phyloP scores from a whole-genome alignment of 1,140 invertebrate species.

The Tetranychus cinnabarinus region DNA sequence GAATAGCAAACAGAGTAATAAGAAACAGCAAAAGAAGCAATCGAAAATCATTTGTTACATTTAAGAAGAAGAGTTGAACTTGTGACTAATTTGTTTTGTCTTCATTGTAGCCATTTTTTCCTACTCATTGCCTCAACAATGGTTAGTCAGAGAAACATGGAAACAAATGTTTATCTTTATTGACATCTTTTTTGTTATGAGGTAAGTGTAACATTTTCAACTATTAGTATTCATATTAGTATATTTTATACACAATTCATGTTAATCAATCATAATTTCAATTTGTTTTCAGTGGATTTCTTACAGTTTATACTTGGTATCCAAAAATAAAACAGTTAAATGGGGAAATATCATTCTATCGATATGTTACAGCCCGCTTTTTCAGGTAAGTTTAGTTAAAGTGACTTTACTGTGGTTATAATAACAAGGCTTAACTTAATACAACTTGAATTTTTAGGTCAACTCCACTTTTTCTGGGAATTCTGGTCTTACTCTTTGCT shows the following conservation, averaged over 20 bases:
- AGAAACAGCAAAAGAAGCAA: no score
- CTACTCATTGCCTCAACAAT: neutral
- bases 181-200: neutral
- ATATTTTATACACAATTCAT: no score
- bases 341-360: neutral
- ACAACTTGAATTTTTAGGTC: neutral
- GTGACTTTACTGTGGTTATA: neutral
- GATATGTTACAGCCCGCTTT: neutral
- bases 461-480: neutral
- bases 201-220: neutral
- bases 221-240: no score
- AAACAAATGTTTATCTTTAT: neutral
- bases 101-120: neutral
- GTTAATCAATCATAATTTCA: neutral
- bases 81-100: neutral
- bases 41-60: no score
- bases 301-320: neutral
- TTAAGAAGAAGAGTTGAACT: no score
- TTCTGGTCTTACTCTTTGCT: neutral
- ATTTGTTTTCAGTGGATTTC: neutral
- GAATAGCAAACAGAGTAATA: no score
- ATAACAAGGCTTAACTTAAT: neutral
- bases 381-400: neutral
- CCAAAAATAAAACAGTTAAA: neutral
- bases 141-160: neutral